A percentile compares a stretch with the other conserved stretches of the same genome.
phyloP scores from a whole-genome alignment of 1,140 invertebrate species.

The Nephila pilipes region DNA sequence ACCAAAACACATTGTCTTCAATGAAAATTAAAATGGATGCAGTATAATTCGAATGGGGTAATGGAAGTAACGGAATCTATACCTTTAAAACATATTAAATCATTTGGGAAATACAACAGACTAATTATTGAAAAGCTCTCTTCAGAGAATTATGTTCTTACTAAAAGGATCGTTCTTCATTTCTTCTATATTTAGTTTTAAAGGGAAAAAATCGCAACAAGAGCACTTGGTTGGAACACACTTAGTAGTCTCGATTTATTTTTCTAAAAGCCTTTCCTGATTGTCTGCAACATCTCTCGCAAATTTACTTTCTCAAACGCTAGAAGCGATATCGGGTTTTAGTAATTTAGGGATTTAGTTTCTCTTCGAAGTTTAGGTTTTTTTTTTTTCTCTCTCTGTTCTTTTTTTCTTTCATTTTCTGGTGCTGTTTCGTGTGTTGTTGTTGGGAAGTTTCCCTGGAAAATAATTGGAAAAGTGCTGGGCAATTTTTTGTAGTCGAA shows the following conservation, averaged over 20 bases:
- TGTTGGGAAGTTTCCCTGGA: too few species aligned
- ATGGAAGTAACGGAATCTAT: too few species aligned
- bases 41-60: too few species aligned
- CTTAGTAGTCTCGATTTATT: background rate
- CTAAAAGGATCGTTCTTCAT: background rate
- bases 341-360: background rate
- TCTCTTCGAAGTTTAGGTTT: background rate
- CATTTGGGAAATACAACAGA: too few species aligned
- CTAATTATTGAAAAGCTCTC: too few species aligned
- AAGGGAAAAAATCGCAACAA: background rate
- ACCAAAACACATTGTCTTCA: too few species aligned
- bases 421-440: background rate
- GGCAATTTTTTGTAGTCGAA: too few species aligned
- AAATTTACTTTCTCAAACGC: background rate
- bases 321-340: background rate
- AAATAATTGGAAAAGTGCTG: too few species aligned
- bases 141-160: too few species aligned
- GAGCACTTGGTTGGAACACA: too few species aligned
- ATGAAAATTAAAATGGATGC: too few species aligned
- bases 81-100: too few species aligned
- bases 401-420: background rate
- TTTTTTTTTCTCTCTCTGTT: background rate
- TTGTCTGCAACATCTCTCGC: background rate
- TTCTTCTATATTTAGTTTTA: background rate
- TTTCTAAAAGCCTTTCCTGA: background rate